phyloP scores from a whole-genome alignment of 2,113 vertebrate genomes.

The Archocentrus centrarchus region DNA sequence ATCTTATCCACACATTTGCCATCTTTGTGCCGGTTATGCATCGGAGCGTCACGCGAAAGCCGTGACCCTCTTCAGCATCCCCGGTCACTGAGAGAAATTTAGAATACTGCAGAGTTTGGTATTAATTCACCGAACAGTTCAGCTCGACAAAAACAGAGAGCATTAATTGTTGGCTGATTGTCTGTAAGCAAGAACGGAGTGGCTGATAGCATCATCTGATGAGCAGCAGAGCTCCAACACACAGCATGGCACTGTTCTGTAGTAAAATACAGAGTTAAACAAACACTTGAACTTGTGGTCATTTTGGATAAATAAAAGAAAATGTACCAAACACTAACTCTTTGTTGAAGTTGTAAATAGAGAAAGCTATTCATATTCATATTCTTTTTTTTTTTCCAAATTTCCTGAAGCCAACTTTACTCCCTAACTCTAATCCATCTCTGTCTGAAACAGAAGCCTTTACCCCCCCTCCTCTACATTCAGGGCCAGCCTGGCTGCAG shows the following conservation, averaged over 20 bases:
- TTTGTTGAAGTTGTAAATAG: constrained; percentile 35
- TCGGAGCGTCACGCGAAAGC: constrained; percentile 5
- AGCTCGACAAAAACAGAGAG: constrained; percentile 13
- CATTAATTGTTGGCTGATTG: constrained; percentile 69
- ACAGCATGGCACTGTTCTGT: constrained; percentile 42
- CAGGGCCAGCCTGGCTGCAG: constrained; percentile 92
- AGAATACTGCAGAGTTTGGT: constrained; percentile 59
- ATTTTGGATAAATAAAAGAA: constrained; percentile 61
- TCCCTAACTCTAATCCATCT: constrained; percentile 9
- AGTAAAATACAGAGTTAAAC: constrained; percentile 3
- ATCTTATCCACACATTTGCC: constrained; percentile 18
- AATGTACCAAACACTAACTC: constrained; percentile 53
- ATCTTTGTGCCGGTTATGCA: constrained; percentile 11
- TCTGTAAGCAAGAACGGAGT: constrained; percentile 58
- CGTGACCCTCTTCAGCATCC: constrained; percentile 1
- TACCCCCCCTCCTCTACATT: constrained; percentile 47
- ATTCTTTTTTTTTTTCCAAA: constrained; percentile 10
- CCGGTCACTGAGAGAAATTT: constrained; percentile 1
- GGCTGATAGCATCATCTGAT: constrained; percentile 31
- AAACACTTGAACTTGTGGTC: constrained; percentile 46
- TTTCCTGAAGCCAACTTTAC: constrained; percentile 52
- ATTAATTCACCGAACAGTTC: constrained; percentile 31
- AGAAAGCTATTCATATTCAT: constrained; percentile 33
- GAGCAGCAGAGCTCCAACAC: constrained; percentile 7
- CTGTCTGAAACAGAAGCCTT: not conserved